Evolutionary conservation across 2,113 vertebrate genomes (phyloP).

Genomic region (Crotophaga sulcirostris): DNA sequence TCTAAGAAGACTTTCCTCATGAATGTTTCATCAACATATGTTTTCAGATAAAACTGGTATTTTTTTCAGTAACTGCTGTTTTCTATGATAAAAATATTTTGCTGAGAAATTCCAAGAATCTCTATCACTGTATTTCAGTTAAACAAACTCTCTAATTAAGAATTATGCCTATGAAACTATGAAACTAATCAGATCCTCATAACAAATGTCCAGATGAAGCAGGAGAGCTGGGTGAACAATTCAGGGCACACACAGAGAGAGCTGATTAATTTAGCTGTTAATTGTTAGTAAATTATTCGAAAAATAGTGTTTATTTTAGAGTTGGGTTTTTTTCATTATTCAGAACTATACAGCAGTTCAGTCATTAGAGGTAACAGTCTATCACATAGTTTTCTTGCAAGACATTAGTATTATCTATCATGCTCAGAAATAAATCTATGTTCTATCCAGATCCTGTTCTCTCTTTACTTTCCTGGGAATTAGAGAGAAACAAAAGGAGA

Average conservation of each 20-base stretch:
- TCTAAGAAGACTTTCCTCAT: neutral
- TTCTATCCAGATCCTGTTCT: neutral
- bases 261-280: neutral
- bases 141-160: neutral
- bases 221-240: neutral
- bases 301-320: neutral
- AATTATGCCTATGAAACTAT: neutral
- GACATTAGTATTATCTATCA: neutral
- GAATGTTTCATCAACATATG: neutral
- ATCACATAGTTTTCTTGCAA: neutral
- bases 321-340: fast-evolving
- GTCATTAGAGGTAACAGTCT: neutral
- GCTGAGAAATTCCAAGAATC: neutral
- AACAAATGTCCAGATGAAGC: neutral
- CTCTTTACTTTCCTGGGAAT: neutral
- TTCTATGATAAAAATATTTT: neutral
- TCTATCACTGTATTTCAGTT: neutral
- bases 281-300: neutral
- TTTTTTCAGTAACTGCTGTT: neutral
- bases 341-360: neutral
- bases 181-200: neutral
- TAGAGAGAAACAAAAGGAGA: neutral
- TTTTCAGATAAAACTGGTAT: neutral
- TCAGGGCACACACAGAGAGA: neutral
- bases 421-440: neutral